A percentile compares a stretch with the other conserved stretches of the same genome.
phyloP scores from a whole-genome alignment of 2,888 invertebrate genomes.

The Meta bourneti region DNA sequence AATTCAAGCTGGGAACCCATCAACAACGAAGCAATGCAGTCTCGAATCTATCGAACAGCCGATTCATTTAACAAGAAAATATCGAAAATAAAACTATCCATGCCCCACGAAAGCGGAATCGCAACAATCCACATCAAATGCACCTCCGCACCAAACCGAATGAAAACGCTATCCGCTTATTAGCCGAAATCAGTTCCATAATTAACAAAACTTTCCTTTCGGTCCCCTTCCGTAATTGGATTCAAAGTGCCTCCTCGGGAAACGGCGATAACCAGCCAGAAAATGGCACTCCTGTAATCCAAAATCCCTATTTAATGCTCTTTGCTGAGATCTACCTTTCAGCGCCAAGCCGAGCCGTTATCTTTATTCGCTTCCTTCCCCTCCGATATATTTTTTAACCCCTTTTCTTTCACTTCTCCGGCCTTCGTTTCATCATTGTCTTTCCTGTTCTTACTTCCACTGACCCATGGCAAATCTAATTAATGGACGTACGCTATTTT shows the following conservation, averaged over 20 bases:
- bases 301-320: conserved; percentile 72
- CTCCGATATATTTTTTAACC: conserved; percentile 62
- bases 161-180: too few relatives aligned
- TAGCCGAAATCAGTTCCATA: too few relatives aligned
- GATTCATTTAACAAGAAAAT: too few relatives aligned
- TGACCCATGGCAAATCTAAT: conserved; percentile 76
- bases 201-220: too few relatives aligned
- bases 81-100: too few relatives aligned
- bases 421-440: conserved; percentile 68
- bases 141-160: too few relatives aligned
- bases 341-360: conserved; percentile 61
- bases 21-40: too few relatives aligned
- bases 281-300: conserved; percentile 65
- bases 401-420: conserved; percentile 60
- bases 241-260: conserved; percentile 8
- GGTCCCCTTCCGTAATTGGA: conserved; percentile 18
- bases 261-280: conserved; percentile 70
- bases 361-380: conserved; percentile 45
- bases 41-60: too few relatives aligned
- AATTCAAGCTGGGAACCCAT: too few relatives aligned
- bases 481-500: conserved; percentile 75
- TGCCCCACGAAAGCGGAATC: too few relatives aligned
- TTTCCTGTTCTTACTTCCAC: conserved; percentile 68
- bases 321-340: conserved; percentile 58
- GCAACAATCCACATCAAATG: too few relatives aligned